phyloP scores from a whole-genome alignment of 2,888 invertebrate species.

The Periphyllus acericola region DNA sequence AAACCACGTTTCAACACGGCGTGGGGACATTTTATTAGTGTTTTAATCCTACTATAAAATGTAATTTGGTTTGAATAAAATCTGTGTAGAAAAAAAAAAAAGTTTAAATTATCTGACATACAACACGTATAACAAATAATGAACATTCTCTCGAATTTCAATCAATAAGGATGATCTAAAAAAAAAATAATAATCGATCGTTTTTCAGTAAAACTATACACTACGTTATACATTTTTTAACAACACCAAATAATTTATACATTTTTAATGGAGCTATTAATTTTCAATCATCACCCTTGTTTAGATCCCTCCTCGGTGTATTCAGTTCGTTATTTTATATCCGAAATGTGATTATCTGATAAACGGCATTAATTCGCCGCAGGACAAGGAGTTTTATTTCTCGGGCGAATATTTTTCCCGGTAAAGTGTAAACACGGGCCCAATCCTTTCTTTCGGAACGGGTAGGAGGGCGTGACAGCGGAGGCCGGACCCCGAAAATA shows the following conservation, averaged over 20 bases:
- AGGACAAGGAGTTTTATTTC: background rate
- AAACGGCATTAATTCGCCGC: slow-evolving; percentile 50
- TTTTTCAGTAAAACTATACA: too few species aligned
- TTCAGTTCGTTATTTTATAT: slow-evolving; percentile 22
- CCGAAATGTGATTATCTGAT: slow-evolving; percentile 48
- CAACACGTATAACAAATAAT: too few species aligned
- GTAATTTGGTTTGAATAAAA: too few species aligned
- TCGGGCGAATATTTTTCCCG: background rate
- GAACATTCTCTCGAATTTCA: too few species aligned
- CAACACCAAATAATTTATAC: background rate
- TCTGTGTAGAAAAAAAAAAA: too few species aligned
- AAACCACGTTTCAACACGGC: too few species aligned
- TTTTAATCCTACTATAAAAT: too few species aligned
- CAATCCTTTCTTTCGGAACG: slow-evolving; percentile 44
- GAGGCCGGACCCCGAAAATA: slow-evolving; percentile 41
- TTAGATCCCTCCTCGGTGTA: background rate
- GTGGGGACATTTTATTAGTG: too few species aligned
- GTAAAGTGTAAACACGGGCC: slow-evolving; percentile 21
- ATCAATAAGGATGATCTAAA: background rate
- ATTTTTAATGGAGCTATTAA: slow-evolving; percentile 24
- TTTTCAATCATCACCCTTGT: slow-evolving; percentile 24
- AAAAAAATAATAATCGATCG: background rate
- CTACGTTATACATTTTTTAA: too few species aligned
- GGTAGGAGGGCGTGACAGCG: background rate
- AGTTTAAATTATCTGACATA: too few species aligned